These are phyloP conservation scores for Ochotona curzoniae DNA, from an alignment of 2,113 vertebrate genomes.

Conservation along the genomic window DNA sequence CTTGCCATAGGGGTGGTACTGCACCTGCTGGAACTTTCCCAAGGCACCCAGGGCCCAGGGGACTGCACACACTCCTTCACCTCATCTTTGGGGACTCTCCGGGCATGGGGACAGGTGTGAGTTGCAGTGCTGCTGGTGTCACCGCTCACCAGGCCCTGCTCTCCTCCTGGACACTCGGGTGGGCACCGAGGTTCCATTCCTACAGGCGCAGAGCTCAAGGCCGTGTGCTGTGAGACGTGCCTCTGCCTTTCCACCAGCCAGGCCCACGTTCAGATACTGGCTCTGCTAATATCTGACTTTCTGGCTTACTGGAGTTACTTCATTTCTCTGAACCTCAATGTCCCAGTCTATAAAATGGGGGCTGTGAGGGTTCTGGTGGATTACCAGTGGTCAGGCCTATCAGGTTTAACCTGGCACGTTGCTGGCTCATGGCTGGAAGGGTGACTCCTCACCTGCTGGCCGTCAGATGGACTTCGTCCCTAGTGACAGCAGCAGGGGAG, in stretches of 20 bases:
- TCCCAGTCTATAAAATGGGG: background rate
- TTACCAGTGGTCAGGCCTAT: fast-evolving
- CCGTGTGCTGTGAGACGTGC: background rate
- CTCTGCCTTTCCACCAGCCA: background rate
- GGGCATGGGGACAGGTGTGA: too few relatives aligned
- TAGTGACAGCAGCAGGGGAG: fast-evolving
- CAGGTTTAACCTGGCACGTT: fast-evolving
- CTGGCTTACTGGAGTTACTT: background rate
- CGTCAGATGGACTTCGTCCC: fast-evolving
- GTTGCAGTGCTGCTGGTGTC: too few relatives aligned
- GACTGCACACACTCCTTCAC: too few relatives aligned
- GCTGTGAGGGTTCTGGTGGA: fast-evolving
- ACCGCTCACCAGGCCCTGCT: too few relatives aligned
- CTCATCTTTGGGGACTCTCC: too few relatives aligned
- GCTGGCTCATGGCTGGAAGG: fast-evolving
- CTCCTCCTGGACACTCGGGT: too few relatives aligned
- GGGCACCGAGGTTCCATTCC: too few relatives aligned
- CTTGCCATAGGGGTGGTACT: too few relatives aligned
- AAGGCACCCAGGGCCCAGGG: too few relatives aligned
- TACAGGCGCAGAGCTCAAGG: too few relatives aligned
- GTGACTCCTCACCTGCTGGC: fast-evolving
- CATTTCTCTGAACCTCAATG: fast-evolving
- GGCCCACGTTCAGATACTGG: background rate
- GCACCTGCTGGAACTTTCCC: too few relatives aligned
- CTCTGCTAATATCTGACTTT: fast-evolving